Evolutionary conservation across 2,113 vertebrate species (phyloP), one percentile per base, ranked within the genome.

Genomic region (Hippocampus mohnikei): DNA sequence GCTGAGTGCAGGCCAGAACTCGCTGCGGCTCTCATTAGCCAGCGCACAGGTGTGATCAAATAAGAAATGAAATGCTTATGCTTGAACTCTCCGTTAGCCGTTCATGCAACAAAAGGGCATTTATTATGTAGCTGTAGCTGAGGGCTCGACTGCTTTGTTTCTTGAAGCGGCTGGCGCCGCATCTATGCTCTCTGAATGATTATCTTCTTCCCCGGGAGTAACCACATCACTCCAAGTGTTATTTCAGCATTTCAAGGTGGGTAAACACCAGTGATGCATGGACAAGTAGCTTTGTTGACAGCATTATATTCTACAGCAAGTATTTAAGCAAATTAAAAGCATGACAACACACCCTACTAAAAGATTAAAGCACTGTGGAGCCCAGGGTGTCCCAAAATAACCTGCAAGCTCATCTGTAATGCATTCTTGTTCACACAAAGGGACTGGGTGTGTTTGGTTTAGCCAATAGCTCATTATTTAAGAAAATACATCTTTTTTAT

Each of bases 1-100:
- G 52, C 3, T 23, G 52, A 62, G 33, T n/a, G 60, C 20, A 62
- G 33, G 29, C 60, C 60, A 13, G 7, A 59, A n/a, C 42, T 46
- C 23, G 20, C 44, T 73, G 67, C 74, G 73, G 78, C 73, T 79
- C 76, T 90, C 84, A 89, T 92, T 91, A 91, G 77, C 77, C 40
- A 53, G 75, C 78, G 79, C 72, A 67, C 78, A 60, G 71, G 78
- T 79, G 66, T 74, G 77, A 83, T 85, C 84, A 89, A 91, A 89
- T 86, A 81, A 87, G 79, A 88, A 90, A 88, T 88, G 75, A 89
- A 91, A 92, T 84, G 77, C 83, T 88, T 89, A 85, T 82, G 88
- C 85, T 83, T 90, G 88, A 88, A 91, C 82, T 88, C 75, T 66
- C 76, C 25, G 82, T 91, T 92, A 91, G 91, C 85, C 88, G 81